Evolutionary conservation across 2,888 invertebrate genomes (phyloP).

Genomic region (Chaetoderma sp.): DNA sequence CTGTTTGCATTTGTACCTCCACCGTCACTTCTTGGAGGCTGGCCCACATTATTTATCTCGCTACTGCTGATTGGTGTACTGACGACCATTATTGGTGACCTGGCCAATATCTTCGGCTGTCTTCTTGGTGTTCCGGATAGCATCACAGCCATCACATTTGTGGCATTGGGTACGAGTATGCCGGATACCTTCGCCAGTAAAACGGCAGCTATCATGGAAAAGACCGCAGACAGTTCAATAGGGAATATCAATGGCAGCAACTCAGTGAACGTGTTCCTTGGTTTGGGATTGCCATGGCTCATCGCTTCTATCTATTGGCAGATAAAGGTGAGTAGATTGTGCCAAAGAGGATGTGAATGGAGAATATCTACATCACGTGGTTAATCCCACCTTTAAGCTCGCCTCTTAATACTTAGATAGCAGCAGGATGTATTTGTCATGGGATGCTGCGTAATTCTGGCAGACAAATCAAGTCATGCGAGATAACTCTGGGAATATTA

Average conservation of each 20-base stretch:
- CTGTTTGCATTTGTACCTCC: slow-evolving; percentile 73
- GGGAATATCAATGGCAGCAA: slow-evolving; percentile 77
- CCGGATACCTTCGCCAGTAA: slow-evolving; percentile 76
- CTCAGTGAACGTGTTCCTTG: slow-evolving; percentile 76
- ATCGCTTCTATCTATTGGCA: slow-evolving; percentile 72
- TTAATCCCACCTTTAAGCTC: no score
- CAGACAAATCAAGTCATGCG: no score
- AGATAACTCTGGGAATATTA: no score
- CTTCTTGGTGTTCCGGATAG: slow-evolving; percentile 72
- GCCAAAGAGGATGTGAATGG: no score
- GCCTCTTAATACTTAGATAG: no score
- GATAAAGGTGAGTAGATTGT: slow-evolving; percentile 53
- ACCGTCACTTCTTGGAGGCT: slow-evolving; percentile 72
- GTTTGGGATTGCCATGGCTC: slow-evolving; percentile 76
- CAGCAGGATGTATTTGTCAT: no score
- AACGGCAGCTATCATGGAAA: slow-evolving; percentile 74
- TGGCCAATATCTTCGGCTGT: slow-evolving; percentile 76
- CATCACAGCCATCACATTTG: slow-evolving; percentile 72
- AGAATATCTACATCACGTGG: no score
- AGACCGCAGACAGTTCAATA: slow-evolving; percentile 75
- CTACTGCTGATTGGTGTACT: slow-evolving; percentile 73
- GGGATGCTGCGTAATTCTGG: no score
- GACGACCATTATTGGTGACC: slow-evolving; percentile 74
- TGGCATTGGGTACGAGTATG: slow-evolving; percentile 75
- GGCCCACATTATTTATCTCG: slow-evolving; percentile 74